These are phyloP conservation scores for Caenorhabditis drosophilae DNA, from an alignment of 2,888 invertebrate genomes.

Conservation along the genomic window DNA sequence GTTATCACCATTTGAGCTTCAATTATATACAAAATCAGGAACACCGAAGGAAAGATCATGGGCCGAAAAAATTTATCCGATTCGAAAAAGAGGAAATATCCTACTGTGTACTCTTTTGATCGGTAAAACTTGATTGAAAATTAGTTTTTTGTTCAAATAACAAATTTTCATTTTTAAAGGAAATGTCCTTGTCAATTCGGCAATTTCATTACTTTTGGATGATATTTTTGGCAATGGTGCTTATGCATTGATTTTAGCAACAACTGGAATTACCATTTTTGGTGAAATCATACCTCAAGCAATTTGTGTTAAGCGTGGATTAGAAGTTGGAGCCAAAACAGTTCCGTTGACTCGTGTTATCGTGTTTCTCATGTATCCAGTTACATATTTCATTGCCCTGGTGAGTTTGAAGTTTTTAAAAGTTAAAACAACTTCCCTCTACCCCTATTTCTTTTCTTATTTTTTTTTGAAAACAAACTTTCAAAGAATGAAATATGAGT, in stretches of 20 bases:
- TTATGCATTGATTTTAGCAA: constrained; percentile 63
- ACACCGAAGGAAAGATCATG: constrained; percentile 72
- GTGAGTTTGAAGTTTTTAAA: constrained; percentile 9
- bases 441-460: no score
- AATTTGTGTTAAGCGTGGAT: constrained; percentile 65
- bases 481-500: no score
- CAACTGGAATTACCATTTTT: constrained; percentile 84
- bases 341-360: constrained; percentile 89
- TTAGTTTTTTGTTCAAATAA: not conserved
- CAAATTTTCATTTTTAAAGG: constrained; percentile 80
- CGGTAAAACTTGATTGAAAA: constrained; percentile 7
- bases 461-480: no score
- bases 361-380: constrained; percentile 88
- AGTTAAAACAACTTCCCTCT: not conserved
- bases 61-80: constrained; percentile 85
- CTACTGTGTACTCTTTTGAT: constrained; percentile 79
- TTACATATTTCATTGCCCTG: constrained; percentile 75
- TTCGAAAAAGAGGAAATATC: constrained; percentile 91
- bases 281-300: constrained; percentile 77
- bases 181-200: constrained; percentile 72
- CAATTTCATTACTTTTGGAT: constrained; percentile 90
- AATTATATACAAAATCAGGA: constrained; percentile 62
- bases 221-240: constrained; percentile 76
- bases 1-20: constrained; percentile 76
- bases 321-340: constrained; percentile 73